phyloP scores from a whole-genome alignment of 2,113 vertebrate species.

The Cynopterus brachyotis region DNA sequence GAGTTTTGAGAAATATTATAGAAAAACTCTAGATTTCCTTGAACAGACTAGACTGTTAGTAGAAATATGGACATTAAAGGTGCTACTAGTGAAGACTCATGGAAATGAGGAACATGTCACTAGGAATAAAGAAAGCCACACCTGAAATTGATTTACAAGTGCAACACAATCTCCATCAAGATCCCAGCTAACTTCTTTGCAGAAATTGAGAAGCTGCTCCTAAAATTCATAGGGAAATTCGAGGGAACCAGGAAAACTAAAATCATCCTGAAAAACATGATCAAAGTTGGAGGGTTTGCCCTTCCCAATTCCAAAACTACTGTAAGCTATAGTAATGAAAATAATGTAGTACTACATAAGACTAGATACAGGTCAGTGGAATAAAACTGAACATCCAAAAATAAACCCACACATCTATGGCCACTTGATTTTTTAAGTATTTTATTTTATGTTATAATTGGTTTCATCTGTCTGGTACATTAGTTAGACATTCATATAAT shows the following conservation, averaged over 20 bases:
- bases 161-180: not conserved
- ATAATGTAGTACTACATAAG: not conserved
- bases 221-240: not conserved
- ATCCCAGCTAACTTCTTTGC: not conserved
- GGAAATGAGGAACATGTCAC: not conserved
- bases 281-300: not conserved
- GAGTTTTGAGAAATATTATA: not conserved
- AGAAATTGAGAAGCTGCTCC: constrained; percentile 4
- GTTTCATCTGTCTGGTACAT: too few relatives aligned
- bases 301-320: not conserved
- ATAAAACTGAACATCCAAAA: not conserved
- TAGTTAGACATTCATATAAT: too few relatives aligned
- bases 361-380: not conserved
- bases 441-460: too few relatives aligned
- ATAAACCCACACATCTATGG: not conserved
- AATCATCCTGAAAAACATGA: not conserved
- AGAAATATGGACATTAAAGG: not conserved
- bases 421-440: not conserved
- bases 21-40: not conserved
- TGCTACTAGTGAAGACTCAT: not conserved
- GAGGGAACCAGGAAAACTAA: not conserved
- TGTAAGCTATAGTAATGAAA: not conserved
- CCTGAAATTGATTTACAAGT: not conserved
- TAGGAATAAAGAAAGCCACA: not conserved
- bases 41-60: not conserved